These are phyloP conservation scores for Hemaris fuciformis DNA, from an alignment of 2,888 invertebrate species.

Conservation along the genomic window DNA sequence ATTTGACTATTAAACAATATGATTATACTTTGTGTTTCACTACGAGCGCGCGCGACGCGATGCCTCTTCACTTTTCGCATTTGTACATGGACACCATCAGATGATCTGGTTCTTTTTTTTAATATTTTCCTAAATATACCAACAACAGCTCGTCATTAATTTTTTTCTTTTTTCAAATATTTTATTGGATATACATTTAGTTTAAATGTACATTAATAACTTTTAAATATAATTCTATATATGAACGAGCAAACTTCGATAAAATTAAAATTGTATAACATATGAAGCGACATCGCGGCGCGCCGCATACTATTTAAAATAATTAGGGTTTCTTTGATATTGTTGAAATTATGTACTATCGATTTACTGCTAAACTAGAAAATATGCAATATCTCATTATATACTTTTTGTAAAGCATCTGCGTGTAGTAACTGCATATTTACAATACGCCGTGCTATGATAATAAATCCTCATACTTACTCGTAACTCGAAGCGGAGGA, in stretches of 20 bases:
- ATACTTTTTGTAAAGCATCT: conserved; percentile 65
- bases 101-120: conserved; percentile 83
- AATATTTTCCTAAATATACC: conserved; percentile 81
- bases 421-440: conserved; percentile 65
- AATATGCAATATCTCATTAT: conserved; percentile 63
- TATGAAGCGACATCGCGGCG: conserved; percentile 68
- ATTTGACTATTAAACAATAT: conserved; percentile 74
- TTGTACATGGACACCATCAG: conserved; percentile 87
- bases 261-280: conserved; percentile 81
- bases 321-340: conserved; percentile 62
- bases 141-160: conserved; percentile 75
- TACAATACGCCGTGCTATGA: conserved; percentile 62
- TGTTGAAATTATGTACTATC: conserved; percentile 77
- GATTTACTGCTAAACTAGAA: conserved; percentile 73
- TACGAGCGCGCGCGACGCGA: conserved; percentile 51
- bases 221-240: conserved; percentile 80
- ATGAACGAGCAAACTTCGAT: conserved; percentile 80
- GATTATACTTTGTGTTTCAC: conserved; percentile 61
- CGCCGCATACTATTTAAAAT: conserved; percentile 26
- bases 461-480: conserved; percentile 57
- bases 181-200: conserved; percentile 60
- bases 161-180: conserved; percentile 60
- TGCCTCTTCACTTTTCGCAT: conserved; percentile 71
- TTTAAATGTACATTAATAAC: conserved; percentile 67
- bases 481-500: conserved; percentile 59